Base-by-base conservation (phyloP, 1,140 invertebrate genomes). In the Formica selysi region DNA sequence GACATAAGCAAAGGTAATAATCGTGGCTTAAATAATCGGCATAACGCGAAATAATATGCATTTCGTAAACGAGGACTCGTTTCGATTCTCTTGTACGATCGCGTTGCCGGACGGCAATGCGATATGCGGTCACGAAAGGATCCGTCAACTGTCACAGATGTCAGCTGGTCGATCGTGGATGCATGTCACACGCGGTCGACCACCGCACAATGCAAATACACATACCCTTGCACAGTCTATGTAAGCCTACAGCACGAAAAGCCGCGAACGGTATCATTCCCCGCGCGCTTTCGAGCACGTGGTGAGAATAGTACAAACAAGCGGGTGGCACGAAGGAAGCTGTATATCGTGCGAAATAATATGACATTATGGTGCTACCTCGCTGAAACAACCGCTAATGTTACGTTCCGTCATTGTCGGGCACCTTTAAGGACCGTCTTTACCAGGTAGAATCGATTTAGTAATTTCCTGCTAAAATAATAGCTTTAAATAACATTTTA, bases 61-160 rank as follows among this genome's bases (percentile, higher is more conserved):
- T 79, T 32, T n/a, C 61, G 13, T 68, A 51, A 68, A 68, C 13
- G 62, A 10, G 16, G 22, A 16, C 26, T 22, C 22, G 65, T 26
- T 70, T 61, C 48, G 32, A 36, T 80, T 80, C 67, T 64, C 22
- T 57, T 54, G 26, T 54, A 48, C 11, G 41, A 79, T 67, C 29
- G 61, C 29, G 19, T 48, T 48, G 29, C n/a, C 76, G n/a, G 13
- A 79, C 64, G 48, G 54, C 16, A 57, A 80, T 41, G 48, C 62
- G 48, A 32, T 10, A 16, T 19, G 38, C 44, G 64, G 76, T 70
- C 64, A 70, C 76, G 76, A 80, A 80, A 80, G 32, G 64, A 80
- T 80, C 32, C 32, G 64, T 80, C 76, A 80, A 68, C 76, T 80
- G 65, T 80, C 64, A 38, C 19, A 80, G 22, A 22, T 32, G 76